Base-by-base conservation (phyloP, 2,113 vertebrate species). In the Caloenas nicobarica region DNA sequence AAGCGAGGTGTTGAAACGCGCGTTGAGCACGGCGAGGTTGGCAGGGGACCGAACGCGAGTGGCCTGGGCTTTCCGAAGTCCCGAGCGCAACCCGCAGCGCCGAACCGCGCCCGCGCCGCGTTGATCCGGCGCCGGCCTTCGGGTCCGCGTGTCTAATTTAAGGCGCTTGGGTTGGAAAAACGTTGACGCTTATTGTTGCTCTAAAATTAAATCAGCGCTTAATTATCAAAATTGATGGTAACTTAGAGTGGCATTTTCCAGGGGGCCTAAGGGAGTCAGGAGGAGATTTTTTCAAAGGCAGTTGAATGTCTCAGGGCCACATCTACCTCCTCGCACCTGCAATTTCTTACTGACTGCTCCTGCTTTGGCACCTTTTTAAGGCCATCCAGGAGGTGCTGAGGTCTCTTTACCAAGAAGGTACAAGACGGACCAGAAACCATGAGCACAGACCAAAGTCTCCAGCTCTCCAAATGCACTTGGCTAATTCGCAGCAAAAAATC, bases 121-220 rank as follows among this genome's bases (percentile, higher is more conserved):
- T 96, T 96, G 93, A 96, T 95, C 87, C 56, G 1, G 10, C 46
- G 95, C 94, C 93, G 93, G 1, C 62, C 4, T 12, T 4, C 14
- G 21, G 89, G 73, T 56, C 86, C 81, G 93, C 21, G 34, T 31
- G 93, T 42, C 96, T 96, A 51, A 81, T 94, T 95, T 83, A 81
- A 94, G 96, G 96, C 90, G 80, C 95, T 89, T 56, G 92, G 86
- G 60, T 48, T 96, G 93, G 94, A 96, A 95, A 46, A 96, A 97
- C 42, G 95, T 95, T 91, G 94, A 95, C 94, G 93, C 92, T 96
- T 97, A 95, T 92, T 96, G 94, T 89, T 97, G 86, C 95, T 95
- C 93, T 91, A 64, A 95, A 95, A 95, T 96, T 97, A 97, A 97
- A 96, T 87, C 94, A 25, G 83, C 21, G 93, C 94, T 93, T 96